Conservation (phyloP, 2,888 invertebrate genomes). For the Cantharis rufa region DNA sequence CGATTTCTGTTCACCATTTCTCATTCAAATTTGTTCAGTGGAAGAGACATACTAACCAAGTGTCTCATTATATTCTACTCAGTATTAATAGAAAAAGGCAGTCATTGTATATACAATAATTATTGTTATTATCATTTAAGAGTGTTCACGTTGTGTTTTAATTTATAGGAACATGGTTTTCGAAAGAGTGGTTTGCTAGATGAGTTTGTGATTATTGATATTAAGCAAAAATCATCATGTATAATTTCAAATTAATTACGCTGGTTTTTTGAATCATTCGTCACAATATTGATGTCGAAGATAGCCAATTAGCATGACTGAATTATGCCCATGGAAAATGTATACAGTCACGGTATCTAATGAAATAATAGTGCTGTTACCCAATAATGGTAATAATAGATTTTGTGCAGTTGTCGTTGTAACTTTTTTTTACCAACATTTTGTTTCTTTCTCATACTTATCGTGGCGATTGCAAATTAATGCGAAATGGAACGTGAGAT, state of each 20-base stretch:
- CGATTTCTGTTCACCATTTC: not conserved
- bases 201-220: not conserved
- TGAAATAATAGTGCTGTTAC: not conserved
- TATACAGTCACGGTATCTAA: not conserved
- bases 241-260: not conserved
- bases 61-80: not conserved
- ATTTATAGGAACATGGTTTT: not conserved
- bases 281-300: not conserved
- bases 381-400: not conserved
- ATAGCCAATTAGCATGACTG: not conserved
- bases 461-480: not conserved
- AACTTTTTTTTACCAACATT: not conserved
- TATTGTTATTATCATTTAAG: not conserved
- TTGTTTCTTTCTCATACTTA: not conserved
- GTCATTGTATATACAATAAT: not conserved
- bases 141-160: not conserved
- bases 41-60: not conserved
- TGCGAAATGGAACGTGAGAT: not conserved
- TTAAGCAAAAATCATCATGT: not conserved
- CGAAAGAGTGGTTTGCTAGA: not conserved
- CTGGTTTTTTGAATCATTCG: not conserved
- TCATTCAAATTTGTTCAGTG: not conserved
- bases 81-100: not conserved
- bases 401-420: not conserved
- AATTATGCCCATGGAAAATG: not conserved